Evolutionary conservation across 2,888 invertebrate genomes (phyloP), one percentile per base, ranked within the genome.

Genomic region (Drosophila eohydei): DNA sequence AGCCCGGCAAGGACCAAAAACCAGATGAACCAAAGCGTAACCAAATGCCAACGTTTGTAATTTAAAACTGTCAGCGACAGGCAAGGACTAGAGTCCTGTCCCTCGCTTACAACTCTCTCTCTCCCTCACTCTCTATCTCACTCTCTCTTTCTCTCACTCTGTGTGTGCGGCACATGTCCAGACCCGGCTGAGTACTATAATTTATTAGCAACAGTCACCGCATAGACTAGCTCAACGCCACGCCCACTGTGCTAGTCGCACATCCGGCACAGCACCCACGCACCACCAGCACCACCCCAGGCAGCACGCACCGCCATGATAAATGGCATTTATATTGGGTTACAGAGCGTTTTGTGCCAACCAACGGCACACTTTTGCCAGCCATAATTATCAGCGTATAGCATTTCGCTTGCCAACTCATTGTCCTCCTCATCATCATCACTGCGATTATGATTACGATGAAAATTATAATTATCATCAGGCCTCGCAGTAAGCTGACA

Each of bases 31-130:
- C 58, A 55, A 46, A 55, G 32, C 55, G 57, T 52, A 71, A 55
- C 72, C 56, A 71, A 71, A 68, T 71, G 71, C 77, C 78, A 81
- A 70, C 80, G 72, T 79, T 86, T 78, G 90, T 87, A 89, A 89
- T 85, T 89, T 90, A 78, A 89, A 89, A 89, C 89, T 89, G 89
- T 89, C 89, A 89, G 51, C 90, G 80, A 16, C 83, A 88, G 78
- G 57, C 68, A 43, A 51, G 46, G 55, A 40, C 66, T 34, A 48
- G 38, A 44, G 16, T 66, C 14, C 46, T 30, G 30, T 21, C 38
- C 32, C 41, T n/a, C 16, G 7, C 48, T n/a, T 21, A 21, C 16
- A 46, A 6, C 43, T 34, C 8, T 26, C 36, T 44, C 34, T 16
- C 30, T 28, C 26, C 28, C 34, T 21, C 46, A 51, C 28, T 34